Conservation (phyloP, 2,113 vertebrate genomes). For the Glaucomys volans region DNA sequence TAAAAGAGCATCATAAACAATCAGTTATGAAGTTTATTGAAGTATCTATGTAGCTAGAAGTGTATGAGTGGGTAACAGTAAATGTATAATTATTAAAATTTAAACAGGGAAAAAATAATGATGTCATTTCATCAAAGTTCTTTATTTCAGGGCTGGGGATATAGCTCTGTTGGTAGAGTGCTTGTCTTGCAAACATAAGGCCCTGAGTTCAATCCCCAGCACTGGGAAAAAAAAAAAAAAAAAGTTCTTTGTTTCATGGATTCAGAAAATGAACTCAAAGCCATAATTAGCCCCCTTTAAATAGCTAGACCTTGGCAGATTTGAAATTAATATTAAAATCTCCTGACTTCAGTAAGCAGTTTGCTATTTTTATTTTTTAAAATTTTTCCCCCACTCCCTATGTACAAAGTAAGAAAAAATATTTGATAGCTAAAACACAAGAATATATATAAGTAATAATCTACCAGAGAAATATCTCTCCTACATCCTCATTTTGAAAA, state of each 20-base stretch:
- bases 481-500: slow-evolving; percentile 13
- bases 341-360: not conserved
- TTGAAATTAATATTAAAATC: slow-evolving; percentile 30
- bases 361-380: not conserved
- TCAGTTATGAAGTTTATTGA: not conserved
- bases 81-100: slow-evolving; percentile 21
- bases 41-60: not conserved
- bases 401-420: not conserved
- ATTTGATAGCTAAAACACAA: not conserved
- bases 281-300: not conserved
- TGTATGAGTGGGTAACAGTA: not conserved
- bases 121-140: not conserved
- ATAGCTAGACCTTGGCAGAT: not conserved
- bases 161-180: no score
- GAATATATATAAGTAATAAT: not conserved
- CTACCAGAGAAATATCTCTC: not conserved
- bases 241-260: not conserved
- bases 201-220: no score
- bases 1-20: not conserved
- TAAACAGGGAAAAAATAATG: not conserved
- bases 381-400: not conserved
- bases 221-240: no score
- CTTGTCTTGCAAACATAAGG: no score
- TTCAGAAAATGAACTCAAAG: slow-evolving; percentile 1
- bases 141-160: no score